A percentile compares a stretch with the other conserved stretches of the same genome.
Conservation (phyloP, 1,140 invertebrate genomes). For the Platorchestia sp. region DNA sequence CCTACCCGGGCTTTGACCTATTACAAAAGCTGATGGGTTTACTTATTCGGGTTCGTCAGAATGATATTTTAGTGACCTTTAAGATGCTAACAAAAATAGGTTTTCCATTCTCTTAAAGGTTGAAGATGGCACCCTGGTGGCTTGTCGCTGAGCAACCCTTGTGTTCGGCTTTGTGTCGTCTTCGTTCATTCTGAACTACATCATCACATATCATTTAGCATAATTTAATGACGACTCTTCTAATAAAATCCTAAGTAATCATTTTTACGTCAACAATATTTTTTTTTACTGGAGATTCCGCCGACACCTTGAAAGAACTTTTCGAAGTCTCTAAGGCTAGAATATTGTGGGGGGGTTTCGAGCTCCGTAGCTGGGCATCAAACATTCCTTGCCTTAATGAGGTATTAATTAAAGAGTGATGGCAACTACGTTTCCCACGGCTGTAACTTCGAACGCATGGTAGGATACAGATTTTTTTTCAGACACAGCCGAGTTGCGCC, state of each 20-base stretch:
- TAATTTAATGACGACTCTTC: not conserved
- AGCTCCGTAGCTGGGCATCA: not conserved
- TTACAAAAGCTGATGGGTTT: not conserved
- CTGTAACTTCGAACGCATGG: too few species aligned
- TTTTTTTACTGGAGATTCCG: not conserved
- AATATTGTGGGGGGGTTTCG: not conserved
- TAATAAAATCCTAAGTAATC: not conserved
- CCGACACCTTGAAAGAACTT: not conserved
- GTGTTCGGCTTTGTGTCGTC: not conserved
- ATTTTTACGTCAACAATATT: constrained; percentile 2
- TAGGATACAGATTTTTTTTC: too few species aligned
- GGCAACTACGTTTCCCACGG: not conserved
- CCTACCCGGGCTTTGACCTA: not conserved
- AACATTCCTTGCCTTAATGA: not conserved
- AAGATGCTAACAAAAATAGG: not conserved
- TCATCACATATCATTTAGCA: not conserved
- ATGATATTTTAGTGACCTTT: not conserved
- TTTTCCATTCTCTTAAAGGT: not conserved
- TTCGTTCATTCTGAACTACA: not conserved
- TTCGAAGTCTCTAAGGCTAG: not conserved
- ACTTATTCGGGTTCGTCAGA: not conserved
- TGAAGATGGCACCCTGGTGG: not conserved
- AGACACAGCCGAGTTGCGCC: too few species aligned
- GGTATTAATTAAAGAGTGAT: not conserved
- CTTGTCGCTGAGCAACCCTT: not conserved